phyloP scores from a whole-genome alignment of 2,888 invertebrate genomes.

The Tipula unca region DNA sequence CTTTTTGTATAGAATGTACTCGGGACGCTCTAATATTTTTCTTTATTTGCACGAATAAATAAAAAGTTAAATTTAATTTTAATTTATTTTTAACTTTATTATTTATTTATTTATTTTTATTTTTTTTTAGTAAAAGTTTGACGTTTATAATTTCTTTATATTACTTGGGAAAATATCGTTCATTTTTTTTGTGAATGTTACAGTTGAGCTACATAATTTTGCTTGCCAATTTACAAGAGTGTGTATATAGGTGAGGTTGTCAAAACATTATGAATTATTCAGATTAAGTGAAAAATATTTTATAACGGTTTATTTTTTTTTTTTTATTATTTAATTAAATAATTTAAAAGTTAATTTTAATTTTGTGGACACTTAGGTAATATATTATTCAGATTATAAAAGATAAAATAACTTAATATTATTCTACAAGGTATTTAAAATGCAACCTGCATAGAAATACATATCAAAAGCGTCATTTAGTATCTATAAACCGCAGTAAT shows the following conservation, averaged over 20 bases:
- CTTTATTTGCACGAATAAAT: neutral
- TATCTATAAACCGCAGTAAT: too few relatives aligned
- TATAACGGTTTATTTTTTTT: neutral
- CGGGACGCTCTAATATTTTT: neutral
- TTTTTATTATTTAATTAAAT: too few relatives aligned
- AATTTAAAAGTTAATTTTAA: too few relatives aligned
- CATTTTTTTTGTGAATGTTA: neutral
- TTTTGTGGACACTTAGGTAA: too few relatives aligned
- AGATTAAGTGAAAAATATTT: neutral
- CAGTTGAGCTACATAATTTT: neutral
- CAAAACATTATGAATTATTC: neutral
- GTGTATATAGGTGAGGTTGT: neutral
- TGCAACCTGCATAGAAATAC: too few relatives aligned
- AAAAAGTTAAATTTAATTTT: neutral
- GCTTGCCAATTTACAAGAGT: neutral
- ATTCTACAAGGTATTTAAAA: too few relatives aligned
- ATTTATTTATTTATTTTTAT: neutral
- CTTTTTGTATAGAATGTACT: neutral
- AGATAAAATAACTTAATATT: too few relatives aligned
- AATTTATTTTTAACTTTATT: neutral
- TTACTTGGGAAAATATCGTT: neutral
- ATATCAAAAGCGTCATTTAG: too few relatives aligned
- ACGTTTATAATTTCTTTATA: neutral
- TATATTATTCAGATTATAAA: too few relatives aligned
- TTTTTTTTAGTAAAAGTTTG: neutral